phyloP scores from a whole-genome alignment of 1,140 invertebrate genomes.

The Zaprionus capensis region DNA sequence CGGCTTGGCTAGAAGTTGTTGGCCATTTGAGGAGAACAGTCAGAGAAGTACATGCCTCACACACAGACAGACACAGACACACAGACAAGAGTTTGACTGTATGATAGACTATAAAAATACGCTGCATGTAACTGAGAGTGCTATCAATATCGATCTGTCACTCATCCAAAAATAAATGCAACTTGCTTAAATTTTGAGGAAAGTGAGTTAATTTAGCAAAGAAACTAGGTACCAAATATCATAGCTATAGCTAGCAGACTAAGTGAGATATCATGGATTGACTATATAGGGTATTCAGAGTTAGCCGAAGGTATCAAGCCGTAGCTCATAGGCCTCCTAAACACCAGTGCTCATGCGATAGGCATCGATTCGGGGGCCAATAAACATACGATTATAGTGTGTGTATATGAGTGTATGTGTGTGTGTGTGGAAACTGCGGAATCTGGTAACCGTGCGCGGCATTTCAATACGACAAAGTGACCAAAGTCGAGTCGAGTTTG shows the following conservation, averaged over 20 bases:
- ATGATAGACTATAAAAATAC: not conserved
- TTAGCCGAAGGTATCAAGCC: no score
- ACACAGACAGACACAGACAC: slow-evolving; percentile 10
- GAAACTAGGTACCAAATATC: not conserved
- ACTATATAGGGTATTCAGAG: no score
- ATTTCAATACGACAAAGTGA: slow-evolving; percentile 56
- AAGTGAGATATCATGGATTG: not conserved
- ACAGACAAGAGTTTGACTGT: not conserved
- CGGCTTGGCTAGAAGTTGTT: slow-evolving; percentile 55
- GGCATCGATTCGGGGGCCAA: slow-evolving; percentile 49
- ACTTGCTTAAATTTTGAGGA: not conserved
- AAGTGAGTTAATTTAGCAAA: not conserved
- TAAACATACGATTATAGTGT: slow-evolving; percentile 30
- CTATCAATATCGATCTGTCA: not conserved
- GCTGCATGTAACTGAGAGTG: not conserved
- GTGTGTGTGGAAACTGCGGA: slow-evolving; percentile 46
- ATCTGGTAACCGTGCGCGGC: slow-evolving; percentile 51
- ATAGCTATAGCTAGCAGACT: not conserved
- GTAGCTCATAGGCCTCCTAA: not conserved
- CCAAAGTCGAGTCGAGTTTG: slow-evolving; percentile 19
- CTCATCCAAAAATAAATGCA: not conserved
- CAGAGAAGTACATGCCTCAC: slow-evolving; percentile 14
- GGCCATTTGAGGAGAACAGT: slow-evolving; percentile 64
- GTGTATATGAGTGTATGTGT: not conserved
- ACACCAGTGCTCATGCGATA: slow-evolving; percentile 12